phyloP scores from a whole-genome alignment of 2,888 invertebrate genomes.

The Andricus curvator region DNA sequence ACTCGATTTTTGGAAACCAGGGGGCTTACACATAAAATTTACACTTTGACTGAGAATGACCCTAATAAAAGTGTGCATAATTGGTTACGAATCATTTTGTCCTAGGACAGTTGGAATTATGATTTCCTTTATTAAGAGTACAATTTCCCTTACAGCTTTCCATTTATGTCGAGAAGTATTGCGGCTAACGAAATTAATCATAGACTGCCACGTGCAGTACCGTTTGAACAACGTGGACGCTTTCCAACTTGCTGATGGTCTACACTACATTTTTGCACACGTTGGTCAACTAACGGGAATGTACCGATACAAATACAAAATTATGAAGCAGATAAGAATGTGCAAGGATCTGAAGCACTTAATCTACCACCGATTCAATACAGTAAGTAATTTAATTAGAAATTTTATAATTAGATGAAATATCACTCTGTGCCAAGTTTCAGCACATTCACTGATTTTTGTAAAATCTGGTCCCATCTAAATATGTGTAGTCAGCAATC shows the following conservation, averaged over 20 bases:
- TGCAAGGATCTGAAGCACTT: slow-evolving; percentile 99
- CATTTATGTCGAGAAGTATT: slow-evolving; percentile 99
- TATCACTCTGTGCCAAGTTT: neutral
- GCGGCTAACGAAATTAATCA: slow-evolving; percentile 98
- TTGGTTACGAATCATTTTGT: neutral
- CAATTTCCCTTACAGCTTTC: slow-evolving; percentile 85
- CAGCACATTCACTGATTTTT: too few relatives aligned
- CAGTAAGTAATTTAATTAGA: slow-evolving; percentile 82
- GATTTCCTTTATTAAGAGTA: slow-evolving; percentile 17
- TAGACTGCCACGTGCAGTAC: slow-evolving; percentile 99
- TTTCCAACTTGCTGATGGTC: slow-evolving; percentile 97
- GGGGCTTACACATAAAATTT: too few relatives aligned
- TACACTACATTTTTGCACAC: slow-evolving; percentile 99
- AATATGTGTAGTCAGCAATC: too few relatives aligned
- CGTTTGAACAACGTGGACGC: slow-evolving; percentile 99
- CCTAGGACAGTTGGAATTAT: neutral
- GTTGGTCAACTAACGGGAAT: slow-evolving; percentile 99
- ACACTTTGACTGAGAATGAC: too few relatives aligned
- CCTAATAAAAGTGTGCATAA: slow-evolving; percentile 27
- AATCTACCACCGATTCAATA: slow-evolving; percentile 99
- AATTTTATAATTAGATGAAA: neutral
- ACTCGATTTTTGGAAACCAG: too few relatives aligned
- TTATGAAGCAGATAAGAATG: slow-evolving; percentile 99
- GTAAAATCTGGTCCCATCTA: too few relatives aligned
- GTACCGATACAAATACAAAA: slow-evolving; percentile 99